phyloP scores from a whole-genome alignment of 2,797 vertebrate species.

The Rhodeus uyekii region DNA sequence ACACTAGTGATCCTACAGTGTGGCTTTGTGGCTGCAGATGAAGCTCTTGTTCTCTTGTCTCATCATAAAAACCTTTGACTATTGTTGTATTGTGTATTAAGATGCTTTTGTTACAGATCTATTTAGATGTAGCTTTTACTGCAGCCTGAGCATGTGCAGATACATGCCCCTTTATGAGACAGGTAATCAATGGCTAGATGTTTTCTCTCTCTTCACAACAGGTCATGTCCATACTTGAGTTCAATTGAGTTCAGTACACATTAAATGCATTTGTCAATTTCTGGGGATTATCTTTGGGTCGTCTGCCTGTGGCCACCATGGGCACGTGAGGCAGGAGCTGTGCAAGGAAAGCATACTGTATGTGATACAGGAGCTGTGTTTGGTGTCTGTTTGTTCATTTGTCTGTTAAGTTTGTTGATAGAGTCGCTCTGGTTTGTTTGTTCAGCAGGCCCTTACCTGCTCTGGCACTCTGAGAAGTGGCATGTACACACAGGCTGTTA shows the following conservation, averaged over 20 bases:
- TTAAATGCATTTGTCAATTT: conserved; percentile 7
- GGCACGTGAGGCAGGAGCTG: background rate
- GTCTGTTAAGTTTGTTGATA: conserved; percentile 26
- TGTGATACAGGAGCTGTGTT: background rate
- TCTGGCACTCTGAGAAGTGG: conserved; percentile 27
- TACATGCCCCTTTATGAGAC: conserved; percentile 35
- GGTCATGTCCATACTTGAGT: conserved; percentile 43
- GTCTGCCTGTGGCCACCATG: background rate
- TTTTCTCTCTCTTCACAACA: background rate
- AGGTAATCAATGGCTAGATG: conserved; percentile 19
- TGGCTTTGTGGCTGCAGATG: conserved; percentile 32
- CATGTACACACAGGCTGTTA: conserved; percentile 48
- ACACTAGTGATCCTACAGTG: conserved; percentile 20
- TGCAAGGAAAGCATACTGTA: background rate
- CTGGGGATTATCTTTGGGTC: conserved; percentile 30
- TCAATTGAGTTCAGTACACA: conserved; percentile 38
- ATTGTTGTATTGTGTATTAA: conserved; percentile 24
- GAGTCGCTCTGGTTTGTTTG: conserved; percentile 39
- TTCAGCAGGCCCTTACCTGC: conserved; percentile 51
- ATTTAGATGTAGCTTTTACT: conserved; percentile 27
- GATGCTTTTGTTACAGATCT: conserved; percentile 25
- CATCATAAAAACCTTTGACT: background rate
- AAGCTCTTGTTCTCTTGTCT: conserved; percentile 21
- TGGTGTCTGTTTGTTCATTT: conserved; percentile 24
- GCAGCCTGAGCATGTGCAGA: conserved; percentile 8